These are phyloP conservation scores for Caenorhabditis japonica DNA, from an alignment of 2,888 invertebrate species.

Conservation along the genomic window DNA sequence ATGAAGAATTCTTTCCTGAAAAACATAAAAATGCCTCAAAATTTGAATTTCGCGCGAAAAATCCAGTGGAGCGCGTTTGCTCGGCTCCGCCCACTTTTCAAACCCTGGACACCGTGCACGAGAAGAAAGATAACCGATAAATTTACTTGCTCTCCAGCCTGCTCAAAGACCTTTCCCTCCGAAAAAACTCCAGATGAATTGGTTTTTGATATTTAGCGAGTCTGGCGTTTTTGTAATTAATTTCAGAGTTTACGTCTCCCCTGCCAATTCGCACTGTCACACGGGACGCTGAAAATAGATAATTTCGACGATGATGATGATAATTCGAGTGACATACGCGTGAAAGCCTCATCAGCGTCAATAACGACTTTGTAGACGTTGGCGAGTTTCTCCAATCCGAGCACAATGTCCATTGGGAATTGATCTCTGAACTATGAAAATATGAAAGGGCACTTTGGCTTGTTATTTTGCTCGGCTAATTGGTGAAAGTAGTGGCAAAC, in stretches of 20 bases:
- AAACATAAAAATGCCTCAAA: no score
- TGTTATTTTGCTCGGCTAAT: no score
- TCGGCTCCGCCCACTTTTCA: no score
- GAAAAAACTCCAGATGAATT: conserved; percentile 45
- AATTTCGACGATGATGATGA: no score
- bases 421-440: conserved; percentile 59
- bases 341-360: conserved; percentile 59
- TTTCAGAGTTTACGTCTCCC: conserved; percentile 34
- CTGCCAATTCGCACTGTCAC: conserved; percentile 53
- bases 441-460: no score
- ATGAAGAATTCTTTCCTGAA: no score
- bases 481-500: no score
- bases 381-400: conserved; percentile 58
- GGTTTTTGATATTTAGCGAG: conserved; percentile 62
- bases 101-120: no score
- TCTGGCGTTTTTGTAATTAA: conserved; percentile 63
- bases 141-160: conserved; percentile 60
- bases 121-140: no score
- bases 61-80: no score
- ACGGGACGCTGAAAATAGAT: conserved; percentile 45
- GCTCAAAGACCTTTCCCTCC: conserved; percentile 50
- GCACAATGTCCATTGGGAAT: conserved; percentile 66
- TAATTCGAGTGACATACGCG: conserved; percentile 45
- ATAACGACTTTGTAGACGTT: conserved; percentile 69
- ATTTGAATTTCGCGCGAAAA: no score